Conservation (phyloP, 1,140 invertebrate genomes). For the Ceratina calcarata region DNA sequence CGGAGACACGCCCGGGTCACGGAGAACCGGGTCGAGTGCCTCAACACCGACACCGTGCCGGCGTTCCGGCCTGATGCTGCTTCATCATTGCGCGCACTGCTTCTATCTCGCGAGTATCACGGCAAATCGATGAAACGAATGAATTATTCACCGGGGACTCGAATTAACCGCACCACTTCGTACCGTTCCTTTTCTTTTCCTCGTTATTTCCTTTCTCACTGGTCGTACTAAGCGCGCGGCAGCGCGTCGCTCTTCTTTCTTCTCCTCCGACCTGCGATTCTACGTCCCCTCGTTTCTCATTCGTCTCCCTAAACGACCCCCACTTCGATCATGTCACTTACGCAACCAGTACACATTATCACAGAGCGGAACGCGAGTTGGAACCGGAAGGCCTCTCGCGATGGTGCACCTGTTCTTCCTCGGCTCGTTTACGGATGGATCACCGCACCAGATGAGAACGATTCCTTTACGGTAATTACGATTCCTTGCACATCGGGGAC, state of each 20-base stretch:
- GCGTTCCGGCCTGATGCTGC: constrained; percentile 46
- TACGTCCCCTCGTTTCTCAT: constrained; percentile 35
- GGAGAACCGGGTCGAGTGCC: constrained; percentile 57
- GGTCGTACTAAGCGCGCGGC: neutral
- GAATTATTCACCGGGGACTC: no score
- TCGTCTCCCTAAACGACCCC: constrained; percentile 36
- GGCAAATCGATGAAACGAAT: neutral
- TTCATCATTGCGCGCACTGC: constrained; percentile 61
- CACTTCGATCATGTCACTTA: constrained; percentile 58
- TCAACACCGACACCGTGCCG: constrained; percentile 67
- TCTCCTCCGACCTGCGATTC: constrained; percentile 29
- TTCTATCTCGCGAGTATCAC: no score
- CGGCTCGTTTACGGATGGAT: no score
- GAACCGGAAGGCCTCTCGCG: no score
- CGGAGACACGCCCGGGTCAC: constrained; percentile 62
- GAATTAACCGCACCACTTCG: constrained; percentile 7
- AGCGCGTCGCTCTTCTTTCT: constrained; percentile 62
- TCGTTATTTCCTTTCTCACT: neutral
- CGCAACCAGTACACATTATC: constrained; percentile 62
- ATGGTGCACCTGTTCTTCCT: no score
- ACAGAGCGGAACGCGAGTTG: constrained; percentile 48
- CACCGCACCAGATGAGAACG: constrained; percentile 24
- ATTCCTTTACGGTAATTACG: constrained; percentile 53
- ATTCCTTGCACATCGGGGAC: constrained; percentile 45
- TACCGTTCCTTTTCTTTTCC: neutral